phyloP scores from a whole-genome alignment of 2,888 invertebrate genomes.

The Adela reaumurella region DNA sequence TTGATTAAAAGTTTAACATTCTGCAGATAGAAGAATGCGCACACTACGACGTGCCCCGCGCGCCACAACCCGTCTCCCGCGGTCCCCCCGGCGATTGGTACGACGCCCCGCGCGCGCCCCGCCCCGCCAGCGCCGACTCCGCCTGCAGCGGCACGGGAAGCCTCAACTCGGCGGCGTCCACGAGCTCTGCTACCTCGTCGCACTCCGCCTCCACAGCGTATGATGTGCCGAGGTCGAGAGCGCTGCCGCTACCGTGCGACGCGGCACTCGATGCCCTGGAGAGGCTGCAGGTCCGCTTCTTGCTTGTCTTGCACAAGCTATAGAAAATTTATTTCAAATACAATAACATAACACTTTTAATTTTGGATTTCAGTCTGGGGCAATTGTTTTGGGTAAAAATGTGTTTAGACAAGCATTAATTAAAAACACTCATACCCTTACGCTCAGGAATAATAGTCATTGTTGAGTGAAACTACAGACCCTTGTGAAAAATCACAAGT shows the following conservation, averaged over 20 bases:
- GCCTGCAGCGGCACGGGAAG: constrained; percentile 52
- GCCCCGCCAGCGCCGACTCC: constrained; percentile 56
- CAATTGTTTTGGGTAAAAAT: not conserved
- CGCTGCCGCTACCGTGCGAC: constrained; percentile 46
- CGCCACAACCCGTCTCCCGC: constrained; percentile 60
- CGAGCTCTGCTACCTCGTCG: constrained; percentile 48
- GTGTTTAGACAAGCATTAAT: too few species aligned
- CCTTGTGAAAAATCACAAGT: too few species aligned
- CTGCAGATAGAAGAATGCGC: constrained; percentile 48
- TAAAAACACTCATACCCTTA: too few species aligned
- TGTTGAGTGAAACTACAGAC: too few species aligned
- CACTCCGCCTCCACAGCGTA: constrained; percentile 47
- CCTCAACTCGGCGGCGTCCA: constrained; percentile 45
- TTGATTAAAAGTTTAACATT: too few species aligned
- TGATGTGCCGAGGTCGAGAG: constrained; percentile 44
- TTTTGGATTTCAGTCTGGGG: too few species aligned
- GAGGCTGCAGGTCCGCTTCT: constrained; percentile 51
- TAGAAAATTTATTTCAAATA: too few species aligned
- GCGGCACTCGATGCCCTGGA: constrained; percentile 48
- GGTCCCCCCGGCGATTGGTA: constrained; percentile 43
- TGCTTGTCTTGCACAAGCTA: too few species aligned
- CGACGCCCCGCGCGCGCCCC: constrained; percentile 44
- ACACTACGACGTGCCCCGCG: constrained; percentile 48
- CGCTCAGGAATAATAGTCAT: too few species aligned
- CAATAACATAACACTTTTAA: too few species aligned